These are phyloP conservation scores for Poeciliopsis presidionis DNA, from an alignment of 2,797 vertebrate genomes.

Conservation along the genomic window DNA sequence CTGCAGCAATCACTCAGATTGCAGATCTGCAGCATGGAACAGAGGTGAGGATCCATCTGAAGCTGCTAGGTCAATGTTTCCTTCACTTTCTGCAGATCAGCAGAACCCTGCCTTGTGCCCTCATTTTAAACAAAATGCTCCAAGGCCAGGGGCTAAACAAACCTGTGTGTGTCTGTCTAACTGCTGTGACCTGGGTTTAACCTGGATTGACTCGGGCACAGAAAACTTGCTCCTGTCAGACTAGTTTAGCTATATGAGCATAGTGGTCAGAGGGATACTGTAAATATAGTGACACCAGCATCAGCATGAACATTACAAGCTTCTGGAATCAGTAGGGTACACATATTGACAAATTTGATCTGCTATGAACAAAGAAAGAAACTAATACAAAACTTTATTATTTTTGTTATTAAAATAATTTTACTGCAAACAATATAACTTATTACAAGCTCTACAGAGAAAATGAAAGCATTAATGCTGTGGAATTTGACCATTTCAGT, in stretches of 20 bases:
- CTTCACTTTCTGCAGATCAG: slow-evolving; percentile 46
- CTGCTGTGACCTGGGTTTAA: slow-evolving; percentile 45
- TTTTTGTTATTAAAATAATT: not conserved
- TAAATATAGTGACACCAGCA: not conserved
- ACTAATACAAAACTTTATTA: not conserved
- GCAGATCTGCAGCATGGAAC: slow-evolving; percentile 47
- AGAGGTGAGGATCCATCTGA: slow-evolving; percentile 42
- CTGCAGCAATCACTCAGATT: slow-evolving; percentile 57
- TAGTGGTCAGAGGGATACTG: not conserved
- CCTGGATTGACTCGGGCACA: slow-evolving; percentile 43
- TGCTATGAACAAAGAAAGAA: not conserved
- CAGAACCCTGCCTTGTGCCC: slow-evolving; percentile 27
- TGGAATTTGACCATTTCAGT: not conserved
- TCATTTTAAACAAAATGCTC: slow-evolving; percentile 41
- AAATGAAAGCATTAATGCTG: not conserved
- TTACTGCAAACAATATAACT: not conserved
- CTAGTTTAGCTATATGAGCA: not conserved
- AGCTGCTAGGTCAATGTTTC: slow-evolving; percentile 49
- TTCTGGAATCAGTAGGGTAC: not conserved
- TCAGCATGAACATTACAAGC: not conserved
- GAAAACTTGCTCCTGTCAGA: slow-evolving; percentile 13
- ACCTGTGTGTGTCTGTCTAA: slow-evolving; percentile 29
- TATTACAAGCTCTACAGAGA: not conserved
- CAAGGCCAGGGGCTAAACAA: slow-evolving; percentile 51
- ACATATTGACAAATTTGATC: not conserved